These are phyloP conservation scores for Chelon auratus DNA, from an alignment of 2,797 vertebrate genomes.

Conservation along the genomic window DNA sequence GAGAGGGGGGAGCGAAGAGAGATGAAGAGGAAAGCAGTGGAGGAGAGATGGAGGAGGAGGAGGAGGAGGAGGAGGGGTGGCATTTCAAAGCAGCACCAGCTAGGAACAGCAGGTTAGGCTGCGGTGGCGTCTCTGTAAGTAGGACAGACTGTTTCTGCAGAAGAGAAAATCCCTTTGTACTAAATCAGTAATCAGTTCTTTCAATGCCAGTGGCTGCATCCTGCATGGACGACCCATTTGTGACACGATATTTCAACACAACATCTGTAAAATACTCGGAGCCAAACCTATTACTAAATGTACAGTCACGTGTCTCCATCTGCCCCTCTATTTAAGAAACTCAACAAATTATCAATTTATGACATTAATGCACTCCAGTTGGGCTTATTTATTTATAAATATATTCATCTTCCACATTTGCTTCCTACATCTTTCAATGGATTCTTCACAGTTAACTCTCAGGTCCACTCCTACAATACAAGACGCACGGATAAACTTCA, in stretches of 20 bases:
- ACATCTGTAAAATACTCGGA: not conserved
- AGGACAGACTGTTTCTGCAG: constrained; percentile 71
- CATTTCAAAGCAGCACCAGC: constrained; percentile 74
- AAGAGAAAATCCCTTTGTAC: constrained; percentile 74
- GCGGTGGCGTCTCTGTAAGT: constrained; percentile 71
- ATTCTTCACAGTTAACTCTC: too few relatives aligned
- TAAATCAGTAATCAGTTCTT: constrained; percentile 57
- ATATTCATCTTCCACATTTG: too few relatives aligned
- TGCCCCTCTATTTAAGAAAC: too few relatives aligned
- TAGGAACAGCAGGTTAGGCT: constrained; percentile 77
- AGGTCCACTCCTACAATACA: too few relatives aligned
- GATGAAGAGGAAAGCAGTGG: constrained; percentile 55
- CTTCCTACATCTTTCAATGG: too few relatives aligned
- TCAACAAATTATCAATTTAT: too few relatives aligned
- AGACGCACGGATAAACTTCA: too few relatives aligned
- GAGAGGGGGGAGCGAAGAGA: constrained; percentile 53
- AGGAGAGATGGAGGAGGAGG: constrained; percentile 23
- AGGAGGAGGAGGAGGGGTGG: constrained; percentile 8
- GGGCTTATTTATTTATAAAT: too few relatives aligned
- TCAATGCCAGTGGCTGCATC: constrained; percentile 2
- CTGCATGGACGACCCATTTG: not conserved
- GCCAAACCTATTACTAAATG: too few relatives aligned
- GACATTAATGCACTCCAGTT: too few relatives aligned
- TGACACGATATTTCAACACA: not conserved
- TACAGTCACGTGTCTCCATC: too few relatives aligned